These are phyloP conservation scores for Cordilura impudica DNA, from an alignment of 2,888 invertebrate genomes.

Conservation along the genomic window DNA sequence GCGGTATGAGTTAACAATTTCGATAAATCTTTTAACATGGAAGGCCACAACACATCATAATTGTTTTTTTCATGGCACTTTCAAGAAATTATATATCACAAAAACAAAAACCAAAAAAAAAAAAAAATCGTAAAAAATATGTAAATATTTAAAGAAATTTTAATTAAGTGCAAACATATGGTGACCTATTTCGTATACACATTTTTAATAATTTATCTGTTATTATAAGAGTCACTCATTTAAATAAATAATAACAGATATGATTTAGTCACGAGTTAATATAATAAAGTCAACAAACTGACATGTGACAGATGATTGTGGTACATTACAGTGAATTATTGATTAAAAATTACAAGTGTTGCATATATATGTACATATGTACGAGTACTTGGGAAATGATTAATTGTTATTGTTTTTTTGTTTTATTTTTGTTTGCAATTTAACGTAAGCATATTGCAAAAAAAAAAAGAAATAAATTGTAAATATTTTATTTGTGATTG, in stretches of 20 bases:
- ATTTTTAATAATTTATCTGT: neutral
- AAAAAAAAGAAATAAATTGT: neutral
- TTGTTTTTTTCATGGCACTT: too few species aligned
- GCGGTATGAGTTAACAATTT: too few species aligned
- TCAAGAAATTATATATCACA: too few species aligned
- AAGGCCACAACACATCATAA: too few species aligned
- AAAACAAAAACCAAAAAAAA: too few species aligned
- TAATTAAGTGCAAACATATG: neutral
- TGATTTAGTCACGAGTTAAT: conserved; percentile 45
- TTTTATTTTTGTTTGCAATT: too few species aligned
- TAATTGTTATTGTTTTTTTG: too few species aligned
- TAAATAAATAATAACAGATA: neutral
- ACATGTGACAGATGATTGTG: conserved; percentile 40
- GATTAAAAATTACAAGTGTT: neutral
- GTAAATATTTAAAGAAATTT: neutral
- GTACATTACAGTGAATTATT: neutral
- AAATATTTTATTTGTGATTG: too few species aligned
- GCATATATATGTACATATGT: neutral
- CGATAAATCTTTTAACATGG: too few species aligned
- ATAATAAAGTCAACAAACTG: conserved; percentile 50
- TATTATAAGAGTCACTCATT: neutral
- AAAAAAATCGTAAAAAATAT: neutral
- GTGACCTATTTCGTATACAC: neutral
- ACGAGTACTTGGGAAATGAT: too few species aligned
- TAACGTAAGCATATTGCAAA: neutral